phyloP scores from a whole-genome alignment of 2,797 vertebrate genomes.

The Rhabdomys pumilio region DNA sequence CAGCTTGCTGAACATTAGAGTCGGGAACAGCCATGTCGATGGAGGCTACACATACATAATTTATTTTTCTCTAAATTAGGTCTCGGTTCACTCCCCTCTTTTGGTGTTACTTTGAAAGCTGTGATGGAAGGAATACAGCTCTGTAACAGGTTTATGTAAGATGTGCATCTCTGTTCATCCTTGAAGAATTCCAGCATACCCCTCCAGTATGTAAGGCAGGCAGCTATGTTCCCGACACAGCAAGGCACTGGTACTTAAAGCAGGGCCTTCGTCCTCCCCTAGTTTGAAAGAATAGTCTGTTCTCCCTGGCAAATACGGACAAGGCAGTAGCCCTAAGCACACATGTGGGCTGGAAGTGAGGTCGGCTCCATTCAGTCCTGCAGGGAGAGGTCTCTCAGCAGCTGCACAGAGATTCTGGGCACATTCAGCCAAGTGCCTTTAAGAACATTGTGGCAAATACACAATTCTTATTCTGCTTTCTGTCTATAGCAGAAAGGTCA shows the following conservation, averaged over 20 bases:
- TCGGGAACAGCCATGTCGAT: conserved; percentile 72
- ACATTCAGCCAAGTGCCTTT: not conserved
- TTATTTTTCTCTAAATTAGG: conserved; percentile 82
- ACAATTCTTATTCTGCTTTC: not conserved
- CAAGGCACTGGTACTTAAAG: not conserved
- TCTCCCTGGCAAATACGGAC: not conserved
- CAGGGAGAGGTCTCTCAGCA: not conserved
- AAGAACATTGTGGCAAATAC: not conserved
- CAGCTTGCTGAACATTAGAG: conserved; percentile 79
- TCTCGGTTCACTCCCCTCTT: conserved; percentile 72
- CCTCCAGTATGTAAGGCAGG: not conserved
- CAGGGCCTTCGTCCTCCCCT: not conserved
- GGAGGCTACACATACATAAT: conserved; percentile 77
- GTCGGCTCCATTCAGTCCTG: not conserved
- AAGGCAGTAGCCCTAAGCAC: not conserved
- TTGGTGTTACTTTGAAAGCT: conserved; percentile 85
- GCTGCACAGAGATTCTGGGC: not conserved
- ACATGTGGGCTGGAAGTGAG: not conserved
- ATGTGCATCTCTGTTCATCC: not conserved
- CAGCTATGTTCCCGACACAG: not conserved
- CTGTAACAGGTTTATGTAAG: conserved; percentile 2
- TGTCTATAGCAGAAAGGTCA: not conserved
- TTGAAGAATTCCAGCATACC: not conserved
- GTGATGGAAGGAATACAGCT: not conserved
- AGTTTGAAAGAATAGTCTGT: not conserved